Percentiles rank a stretch among this genome's conserved stretches.
Evolutionary conservation across 1,140 invertebrate genomes (phyloP).

Genomic region (Eueides isabella): DNA sequence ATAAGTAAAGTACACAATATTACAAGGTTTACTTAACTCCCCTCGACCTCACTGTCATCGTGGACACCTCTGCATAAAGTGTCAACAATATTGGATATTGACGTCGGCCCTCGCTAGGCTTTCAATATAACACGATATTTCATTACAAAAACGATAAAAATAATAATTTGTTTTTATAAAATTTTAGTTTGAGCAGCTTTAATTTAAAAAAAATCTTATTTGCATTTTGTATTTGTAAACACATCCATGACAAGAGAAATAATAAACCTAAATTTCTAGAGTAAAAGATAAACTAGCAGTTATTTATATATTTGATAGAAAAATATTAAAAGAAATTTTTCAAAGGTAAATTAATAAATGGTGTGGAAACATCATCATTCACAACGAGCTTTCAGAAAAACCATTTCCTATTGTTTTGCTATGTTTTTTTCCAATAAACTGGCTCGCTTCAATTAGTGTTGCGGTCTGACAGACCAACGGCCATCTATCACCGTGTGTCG

Average conservation of each 20-base stretch:
- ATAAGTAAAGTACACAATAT: background rate
- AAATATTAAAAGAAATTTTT: background rate
- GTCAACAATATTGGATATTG: slow-evolving; percentile 13
- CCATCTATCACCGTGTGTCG: slow-evolving; percentile 33
- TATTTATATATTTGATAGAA: too few relatives aligned
- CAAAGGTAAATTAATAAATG: slow-evolving; percentile 11
- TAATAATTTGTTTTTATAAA: background rate
- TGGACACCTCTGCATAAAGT: slow-evolving; percentile 21
- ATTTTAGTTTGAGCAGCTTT: background rate
- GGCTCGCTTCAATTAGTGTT: slow-evolving; percentile 29
- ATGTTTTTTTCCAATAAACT: slow-evolving; percentile 33
- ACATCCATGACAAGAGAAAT: too few relatives aligned
- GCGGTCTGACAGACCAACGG: slow-evolving; percentile 26
- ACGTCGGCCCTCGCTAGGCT: background rate
- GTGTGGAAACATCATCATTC: slow-evolving; percentile 27
- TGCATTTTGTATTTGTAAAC: too few relatives aligned
- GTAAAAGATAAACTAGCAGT: too few relatives aligned
- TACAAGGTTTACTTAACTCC: slow-evolving; percentile 2
- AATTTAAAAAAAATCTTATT: too few relatives aligned
- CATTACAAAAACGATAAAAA: background rate
- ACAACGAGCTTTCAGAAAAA: slow-evolving; percentile 24
- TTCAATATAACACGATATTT: background rate
- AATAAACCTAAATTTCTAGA: too few relatives aligned
- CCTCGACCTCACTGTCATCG: slow-evolving; percentile 18
- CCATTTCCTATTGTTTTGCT: slow-evolving; percentile 33